A percentile compares a stretch with the other conserved stretches of the same genome.
Evolutionary conservation across 2,113 vertebrate genomes (phyloP).

Genomic region (Hippopotamus amphibius): DNA sequence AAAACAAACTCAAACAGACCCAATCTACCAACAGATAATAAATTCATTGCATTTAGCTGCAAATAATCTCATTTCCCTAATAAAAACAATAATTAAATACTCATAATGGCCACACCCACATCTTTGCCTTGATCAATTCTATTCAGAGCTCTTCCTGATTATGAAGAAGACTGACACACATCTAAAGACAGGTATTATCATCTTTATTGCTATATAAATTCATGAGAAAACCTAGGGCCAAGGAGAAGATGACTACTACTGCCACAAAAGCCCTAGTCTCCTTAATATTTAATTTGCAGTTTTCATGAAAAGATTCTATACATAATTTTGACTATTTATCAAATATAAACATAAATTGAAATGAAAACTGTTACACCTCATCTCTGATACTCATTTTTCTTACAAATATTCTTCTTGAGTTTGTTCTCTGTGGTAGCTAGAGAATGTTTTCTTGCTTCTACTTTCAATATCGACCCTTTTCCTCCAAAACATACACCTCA

Average conservation of each 20-base stretch:
- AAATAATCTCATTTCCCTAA: not conserved
- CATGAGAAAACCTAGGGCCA: not conserved
- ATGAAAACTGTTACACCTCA: not conserved
- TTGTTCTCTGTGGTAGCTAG: not conserved
- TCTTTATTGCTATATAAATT: not conserved
- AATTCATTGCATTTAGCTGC: not conserved
- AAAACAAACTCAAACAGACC: not conserved
- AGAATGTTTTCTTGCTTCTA: not conserved
- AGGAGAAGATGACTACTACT: not conserved
- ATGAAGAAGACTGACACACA: not conserved
- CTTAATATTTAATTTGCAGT: not conserved
- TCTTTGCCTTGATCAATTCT: not conserved
- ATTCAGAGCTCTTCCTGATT: not conserved
- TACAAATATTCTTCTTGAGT: not conserved
- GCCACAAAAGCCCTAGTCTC: not conserved
- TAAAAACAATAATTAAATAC: not conserved
- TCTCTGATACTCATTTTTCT: not conserved
- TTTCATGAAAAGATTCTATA: not conserved
- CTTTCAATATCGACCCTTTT: not conserved
- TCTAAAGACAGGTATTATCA: not conserved
- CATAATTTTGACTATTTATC: not conserved
- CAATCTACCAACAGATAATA: not conserved
- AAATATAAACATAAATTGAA: conserved; percentile 12
- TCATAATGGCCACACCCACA: not conserved
- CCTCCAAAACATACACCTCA: not conserved